Evolutionary conservation across 37 sponge, comb jelly and placozoan species (phyloP).

Genomic region (Geodia barretti): DNA sequence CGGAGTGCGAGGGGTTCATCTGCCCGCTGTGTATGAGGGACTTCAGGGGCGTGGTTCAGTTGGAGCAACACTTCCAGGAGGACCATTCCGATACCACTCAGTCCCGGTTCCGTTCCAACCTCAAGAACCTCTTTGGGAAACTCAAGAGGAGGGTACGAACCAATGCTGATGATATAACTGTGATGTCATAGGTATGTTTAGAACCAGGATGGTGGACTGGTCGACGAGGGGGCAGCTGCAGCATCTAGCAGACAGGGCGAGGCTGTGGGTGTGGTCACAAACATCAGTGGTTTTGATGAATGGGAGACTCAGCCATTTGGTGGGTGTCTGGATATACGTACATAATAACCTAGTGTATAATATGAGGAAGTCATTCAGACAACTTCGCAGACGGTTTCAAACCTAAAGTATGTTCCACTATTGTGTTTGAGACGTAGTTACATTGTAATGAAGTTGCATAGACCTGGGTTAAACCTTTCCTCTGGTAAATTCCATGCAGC

Average conservation of each 20-base stretch:
- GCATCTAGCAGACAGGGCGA: no score
- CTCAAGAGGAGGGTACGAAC: conserved; percentile 38
- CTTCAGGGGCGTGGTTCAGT: conserved; percentile 17
- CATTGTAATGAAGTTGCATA: no score
- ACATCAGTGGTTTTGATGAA: conserved; percentile 43
- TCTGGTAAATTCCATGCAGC: no score
- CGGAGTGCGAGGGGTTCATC: conserved; percentile 74
- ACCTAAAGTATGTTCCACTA: no score
- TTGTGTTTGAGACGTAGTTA: no score
- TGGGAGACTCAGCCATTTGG: conserved; percentile 74
- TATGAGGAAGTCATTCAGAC: no score
- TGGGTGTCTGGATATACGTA: conserved; percentile 12
- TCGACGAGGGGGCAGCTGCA: conserved; percentile 26
- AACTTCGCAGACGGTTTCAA: no score
- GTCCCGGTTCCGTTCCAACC: conserved; percentile 37
- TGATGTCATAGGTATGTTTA: background rate
- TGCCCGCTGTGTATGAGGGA: conserved; percentile 73
- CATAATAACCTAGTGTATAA: no score
- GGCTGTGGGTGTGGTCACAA: conserved; percentile 37
- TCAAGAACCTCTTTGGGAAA: conserved; percentile 55
- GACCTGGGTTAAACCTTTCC: no score
- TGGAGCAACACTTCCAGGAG: conserved; percentile 65
- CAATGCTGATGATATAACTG: background rate
- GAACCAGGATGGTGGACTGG: background rate
- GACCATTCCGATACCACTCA: conserved; percentile 37